These are phyloP conservation scores for Danaus melanippus DNA, from an alignment of 1,140 invertebrate species.

Conservation along the genomic window DNA sequence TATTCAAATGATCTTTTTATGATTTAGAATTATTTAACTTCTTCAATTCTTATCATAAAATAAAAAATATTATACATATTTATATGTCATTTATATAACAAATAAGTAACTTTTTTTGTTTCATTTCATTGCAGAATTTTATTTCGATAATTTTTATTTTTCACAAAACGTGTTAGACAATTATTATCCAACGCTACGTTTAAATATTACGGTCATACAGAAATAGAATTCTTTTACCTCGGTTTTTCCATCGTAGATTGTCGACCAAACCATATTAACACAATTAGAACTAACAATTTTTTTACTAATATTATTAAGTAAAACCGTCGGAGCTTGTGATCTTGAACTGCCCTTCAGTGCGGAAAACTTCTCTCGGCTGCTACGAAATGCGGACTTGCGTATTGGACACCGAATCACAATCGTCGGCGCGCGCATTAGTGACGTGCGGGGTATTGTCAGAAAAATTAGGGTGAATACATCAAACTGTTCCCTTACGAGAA, in stretches of 20 bases:
- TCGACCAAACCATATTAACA: conserved; percentile 59
- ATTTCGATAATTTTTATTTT: too few relatives aligned
- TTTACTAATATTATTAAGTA: conserved; percentile 34
- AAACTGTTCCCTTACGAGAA: too few relatives aligned
- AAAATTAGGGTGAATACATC: too few relatives aligned
- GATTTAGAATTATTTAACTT: too few relatives aligned
- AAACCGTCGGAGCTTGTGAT: conserved; percentile 52
- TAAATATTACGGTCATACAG: not conserved
- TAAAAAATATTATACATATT: not conserved
- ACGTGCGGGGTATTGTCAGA: conserved; percentile 29
- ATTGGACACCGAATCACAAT: conserved; percentile 43
- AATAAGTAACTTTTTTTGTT: too few relatives aligned
- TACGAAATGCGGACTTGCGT: conserved; percentile 53
- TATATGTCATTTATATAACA: not conserved
- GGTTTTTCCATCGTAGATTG: conserved; percentile 59
- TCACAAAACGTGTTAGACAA: too few relatives aligned
- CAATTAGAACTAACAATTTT: conserved; percentile 33
- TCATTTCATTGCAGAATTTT: too few relatives aligned
- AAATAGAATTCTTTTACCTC: conserved; percentile 42
- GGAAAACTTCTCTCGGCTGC: conserved; percentile 53
- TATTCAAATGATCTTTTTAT: too few relatives aligned
- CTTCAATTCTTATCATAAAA: too few relatives aligned
- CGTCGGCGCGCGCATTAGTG: conserved; percentile 53
- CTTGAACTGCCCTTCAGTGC: conserved; percentile 67
- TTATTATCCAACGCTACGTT: too few relatives aligned